Evolutionary conservation across 92 coral and sea anemone species (phyloP).

Genomic region (Bergia sp.): DNA sequence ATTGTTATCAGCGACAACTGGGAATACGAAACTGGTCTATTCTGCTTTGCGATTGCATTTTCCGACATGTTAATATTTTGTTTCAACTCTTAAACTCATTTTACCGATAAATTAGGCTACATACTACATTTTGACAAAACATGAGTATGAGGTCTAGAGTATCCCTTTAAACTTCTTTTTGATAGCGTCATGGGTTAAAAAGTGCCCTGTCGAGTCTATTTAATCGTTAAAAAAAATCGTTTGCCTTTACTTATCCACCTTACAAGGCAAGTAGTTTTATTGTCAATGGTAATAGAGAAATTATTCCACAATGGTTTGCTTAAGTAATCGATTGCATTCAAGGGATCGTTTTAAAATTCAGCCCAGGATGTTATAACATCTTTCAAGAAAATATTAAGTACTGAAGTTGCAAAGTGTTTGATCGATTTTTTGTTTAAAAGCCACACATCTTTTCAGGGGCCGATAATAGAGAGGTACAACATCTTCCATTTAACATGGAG

Average conservation of each 20-base stretch:
- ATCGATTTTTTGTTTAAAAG: conserved; percentile 33
- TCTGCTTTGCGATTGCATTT: too few species aligned
- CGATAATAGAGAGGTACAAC: conserved; percentile 11
- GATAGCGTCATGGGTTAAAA: conserved; percentile 19
- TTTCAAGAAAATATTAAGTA: conserved; percentile 21
- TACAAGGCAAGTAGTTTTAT: too few species aligned
- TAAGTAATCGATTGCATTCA: conserved; percentile 17
- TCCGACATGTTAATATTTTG: too few species aligned
- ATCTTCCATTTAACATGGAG: conserved; percentile 46
- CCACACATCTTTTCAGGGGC: conserved; percentile 36
- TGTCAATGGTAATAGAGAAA: conserved; percentile 18
- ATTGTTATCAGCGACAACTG: too few species aligned
- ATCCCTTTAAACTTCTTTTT: conserved; percentile 8
- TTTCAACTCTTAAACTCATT: too few species aligned
- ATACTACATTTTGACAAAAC: too few species aligned
- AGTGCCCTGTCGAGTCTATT: neutral
- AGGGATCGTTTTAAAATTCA: conserved; percentile 27
- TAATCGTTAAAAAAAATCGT: too few species aligned
- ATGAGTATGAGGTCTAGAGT: too few species aligned
- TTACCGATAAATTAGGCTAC: too few species aligned
- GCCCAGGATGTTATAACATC: conserved; percentile 38
- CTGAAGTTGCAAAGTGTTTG: conserved; percentile 3
- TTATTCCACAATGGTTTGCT: conserved; percentile 28
- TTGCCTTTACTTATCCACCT: too few species aligned
- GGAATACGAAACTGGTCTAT: too few species aligned